phyloP scores from a whole-genome alignment of 2,888 invertebrate species.

The Oeneis ivallda region DNA sequence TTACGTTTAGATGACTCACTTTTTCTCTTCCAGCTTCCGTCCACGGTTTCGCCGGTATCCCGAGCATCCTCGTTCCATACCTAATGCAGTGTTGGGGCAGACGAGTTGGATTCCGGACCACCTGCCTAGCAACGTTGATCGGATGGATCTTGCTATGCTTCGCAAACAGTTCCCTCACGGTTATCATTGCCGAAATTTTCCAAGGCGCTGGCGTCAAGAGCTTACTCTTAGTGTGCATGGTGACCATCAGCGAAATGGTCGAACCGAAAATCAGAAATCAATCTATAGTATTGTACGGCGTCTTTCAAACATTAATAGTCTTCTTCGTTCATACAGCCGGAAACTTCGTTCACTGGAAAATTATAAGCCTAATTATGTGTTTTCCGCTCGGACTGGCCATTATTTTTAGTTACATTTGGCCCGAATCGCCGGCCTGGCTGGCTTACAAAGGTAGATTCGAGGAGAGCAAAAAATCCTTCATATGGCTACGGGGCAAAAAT shows the following conservation, averaged over 20 bases:
- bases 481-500: constrained; percentile 37
- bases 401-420: constrained; percentile 35
- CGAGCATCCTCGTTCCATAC: constrained; percentile 37
- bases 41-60: constrained; percentile 35
- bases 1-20: too few species aligned
- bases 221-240: constrained; percentile 27
- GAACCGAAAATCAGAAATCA: constrained; percentile 41
- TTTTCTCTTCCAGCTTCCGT: constrained; percentile 38
- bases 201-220: constrained; percentile 33
- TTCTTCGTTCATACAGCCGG: constrained; percentile 42
- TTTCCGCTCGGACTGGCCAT: constrained; percentile 34
- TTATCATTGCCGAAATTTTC: constrained; percentile 34
- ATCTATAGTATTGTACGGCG: constrained; percentile 38
- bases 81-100: constrained; percentile 38
- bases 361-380: constrained; percentile 36
- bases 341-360: constrained; percentile 39
- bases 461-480: constrained; percentile 40
- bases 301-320: constrained; percentile 39
- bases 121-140: constrained; percentile 26
- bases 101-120: constrained; percentile 31
- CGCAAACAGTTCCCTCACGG: constrained; percentile 23
- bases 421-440: constrained; percentile 44
- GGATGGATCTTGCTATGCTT: constrained; percentile 33
- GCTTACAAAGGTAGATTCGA: constrained; percentile 41
- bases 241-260: constrained; percentile 33